phyloP scores from a whole-genome alignment of 2,113 vertebrate species.

The Callorhinus ursinus region DNA sequence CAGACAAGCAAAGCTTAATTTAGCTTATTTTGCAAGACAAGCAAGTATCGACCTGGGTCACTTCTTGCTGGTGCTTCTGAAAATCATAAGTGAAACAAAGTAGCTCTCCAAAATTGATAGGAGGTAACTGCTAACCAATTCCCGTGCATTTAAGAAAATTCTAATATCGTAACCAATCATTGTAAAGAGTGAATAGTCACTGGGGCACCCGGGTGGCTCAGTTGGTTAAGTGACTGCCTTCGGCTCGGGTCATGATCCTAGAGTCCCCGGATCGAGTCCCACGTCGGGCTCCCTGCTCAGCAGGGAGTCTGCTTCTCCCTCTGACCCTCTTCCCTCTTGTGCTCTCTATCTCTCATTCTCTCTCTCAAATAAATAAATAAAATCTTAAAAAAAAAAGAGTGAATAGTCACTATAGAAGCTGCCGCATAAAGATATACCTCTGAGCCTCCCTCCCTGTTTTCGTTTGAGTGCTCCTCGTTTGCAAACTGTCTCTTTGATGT shows the following conservation, averaged over 20 bases:
- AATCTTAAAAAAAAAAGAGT: neutral
- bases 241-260: too few species aligned
- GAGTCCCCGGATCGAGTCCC: too few species aligned
- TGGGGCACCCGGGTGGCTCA: too few species aligned
- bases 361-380: too few species aligned
- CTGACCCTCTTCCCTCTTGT: too few species aligned
- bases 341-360: too few species aligned
- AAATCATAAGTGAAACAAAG: neutral
- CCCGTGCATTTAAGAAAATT: neutral
- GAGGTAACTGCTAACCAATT: neutral
- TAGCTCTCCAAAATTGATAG: neutral
- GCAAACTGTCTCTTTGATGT: neutral
- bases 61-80: neutral
- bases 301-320: too few species aligned
- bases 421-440: neutral
- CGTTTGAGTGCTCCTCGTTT: neutral
- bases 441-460: neutral
- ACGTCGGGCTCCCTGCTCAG: too few species aligned
- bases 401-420: neutral
- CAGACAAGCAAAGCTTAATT: neutral
- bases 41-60: neutral
- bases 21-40: neutral
- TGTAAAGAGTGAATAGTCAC: neutral
- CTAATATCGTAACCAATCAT: neutral
- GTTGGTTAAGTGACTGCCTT: too few species aligned